Base-by-base conservation (phyloP, 2,797 vertebrate species). In the Helostoma temminkii region DNA sequence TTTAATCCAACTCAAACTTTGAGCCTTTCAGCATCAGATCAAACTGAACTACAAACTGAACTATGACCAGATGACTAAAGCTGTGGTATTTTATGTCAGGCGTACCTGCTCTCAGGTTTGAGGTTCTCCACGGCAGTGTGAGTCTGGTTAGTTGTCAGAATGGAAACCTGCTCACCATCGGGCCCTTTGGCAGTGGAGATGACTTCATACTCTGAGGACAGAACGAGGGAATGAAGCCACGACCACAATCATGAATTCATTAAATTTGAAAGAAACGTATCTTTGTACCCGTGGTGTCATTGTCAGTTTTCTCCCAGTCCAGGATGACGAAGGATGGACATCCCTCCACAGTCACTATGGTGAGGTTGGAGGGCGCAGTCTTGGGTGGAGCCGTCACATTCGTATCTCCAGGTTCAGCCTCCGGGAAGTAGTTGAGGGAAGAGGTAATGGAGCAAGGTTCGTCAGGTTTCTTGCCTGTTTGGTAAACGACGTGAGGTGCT, bases 361-460 rank as follows among this genome's bases (percentile, higher is more conserved):
- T 99, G 75, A 99, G 93, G 82, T 98, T 99, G 30, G 96, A 95
- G 9, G 97, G 97, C 1, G 96, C 92, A 55, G 92, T 91, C 76
- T 85, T 93, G 0, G 97, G 97, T 9, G 95, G 93, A 56, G 84
- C 91, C 1, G 92, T 94, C 61, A 94, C 88, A 16, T 94, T 95
- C 0, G 88, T 84, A 65, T 88, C 93, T 0, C 73, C 66, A 0
- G 7, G 80, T 34, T 96, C 94, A 7, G 95, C 94, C 61, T 91
- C 87, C 0, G 95, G 95, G 82, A 98, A 98, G 82, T 94, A 93
- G 64, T 87, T 94, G 47, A 98, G 88, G 1, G 96, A 96, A 9
- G 95, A 95, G 2, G 96, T 98, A 91, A 99, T 97, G 76, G 97
- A 99, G 76, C 97, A 99, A 0, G 97, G 97, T 39, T 94, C 94